These are phyloP conservation scores for Xyliphius kryptos DNA, from an alignment of 2,113 vertebrate genomes.

Conservation along the genomic window DNA sequence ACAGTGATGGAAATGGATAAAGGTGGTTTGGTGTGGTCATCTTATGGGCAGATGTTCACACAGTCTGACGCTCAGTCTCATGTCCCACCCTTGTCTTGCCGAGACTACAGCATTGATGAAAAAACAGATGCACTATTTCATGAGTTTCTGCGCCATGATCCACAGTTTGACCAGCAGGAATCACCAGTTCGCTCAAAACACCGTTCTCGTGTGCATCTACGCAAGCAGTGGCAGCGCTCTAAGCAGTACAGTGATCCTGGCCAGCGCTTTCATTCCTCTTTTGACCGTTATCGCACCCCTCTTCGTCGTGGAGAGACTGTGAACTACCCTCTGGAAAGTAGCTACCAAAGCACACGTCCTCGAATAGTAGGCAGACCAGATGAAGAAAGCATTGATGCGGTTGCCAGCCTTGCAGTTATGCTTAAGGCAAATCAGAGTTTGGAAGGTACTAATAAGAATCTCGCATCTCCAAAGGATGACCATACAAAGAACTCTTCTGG, in stretches of 20 bases:
- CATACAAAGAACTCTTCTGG: conserved; percentile 37
- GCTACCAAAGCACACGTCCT: conserved; percentile 70
- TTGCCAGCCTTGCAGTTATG: conserved; percentile 51
- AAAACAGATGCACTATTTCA: conserved; percentile 93
- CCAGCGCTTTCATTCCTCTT: conserved; percentile 65
- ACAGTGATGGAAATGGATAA: conserved; percentile 34
- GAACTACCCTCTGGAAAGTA: conserved; percentile 75
- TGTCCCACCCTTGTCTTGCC: conserved; percentile 52
- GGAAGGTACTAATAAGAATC: conserved; percentile 4
- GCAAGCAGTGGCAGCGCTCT: conserved; percentile 90
- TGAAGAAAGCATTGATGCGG: conserved; percentile 65
- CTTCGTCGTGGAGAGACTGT: conserved; percentile 79
- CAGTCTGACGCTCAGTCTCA: conserved; percentile 51
- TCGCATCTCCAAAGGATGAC: conserved; percentile 36
- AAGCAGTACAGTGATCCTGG: conserved; percentile 96
- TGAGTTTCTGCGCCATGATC: conserved; percentile 90
- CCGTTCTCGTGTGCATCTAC: conserved; percentile 78
- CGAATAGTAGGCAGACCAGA: conserved; percentile 75
- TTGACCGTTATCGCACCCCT: conserved; percentile 72
- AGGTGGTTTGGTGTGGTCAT: conserved; percentile 57
- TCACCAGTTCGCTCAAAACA: conserved; percentile 68
- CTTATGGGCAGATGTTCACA: conserved; percentile 75
- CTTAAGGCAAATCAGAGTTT: conserved; percentile 48
- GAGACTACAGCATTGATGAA: conserved; percentile 97
- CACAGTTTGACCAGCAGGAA: conserved; percentile 84